Conservation (phyloP, 2,113 vertebrate species). For the Hydrochoerus hydrochaeris region DNA sequence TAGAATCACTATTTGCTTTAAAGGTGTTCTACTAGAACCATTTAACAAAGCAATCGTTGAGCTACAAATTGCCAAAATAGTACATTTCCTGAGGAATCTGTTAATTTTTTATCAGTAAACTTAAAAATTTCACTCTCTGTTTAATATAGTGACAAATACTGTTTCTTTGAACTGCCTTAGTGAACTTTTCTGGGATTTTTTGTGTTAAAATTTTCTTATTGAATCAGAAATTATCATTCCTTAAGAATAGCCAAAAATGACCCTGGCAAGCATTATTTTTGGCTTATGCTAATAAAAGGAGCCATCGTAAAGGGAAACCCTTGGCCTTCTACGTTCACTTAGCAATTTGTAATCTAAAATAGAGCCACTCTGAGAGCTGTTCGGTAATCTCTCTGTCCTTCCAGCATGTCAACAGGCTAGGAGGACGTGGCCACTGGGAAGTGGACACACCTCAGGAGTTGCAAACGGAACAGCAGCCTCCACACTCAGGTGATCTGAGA, state of each 20-base stretch:
- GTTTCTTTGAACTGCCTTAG: conserved; percentile 21
- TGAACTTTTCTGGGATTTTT: background rate
- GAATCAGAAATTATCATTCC: conserved; percentile 32
- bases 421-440: conserved; percentile 8
- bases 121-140: background rate
- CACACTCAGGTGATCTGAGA: conserved; percentile 42
- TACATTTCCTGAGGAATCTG: background rate
- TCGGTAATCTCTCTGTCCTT: conserved; percentile 38
- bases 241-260: conserved; percentile 26
- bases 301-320: conserved; percentile 6
- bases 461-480: conserved; percentile 57
- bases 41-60: conserved; percentile 1
- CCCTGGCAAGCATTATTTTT: background rate
- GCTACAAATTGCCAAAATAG: background rate
- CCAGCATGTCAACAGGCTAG: background rate
- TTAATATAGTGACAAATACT: background rate
- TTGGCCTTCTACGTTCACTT: conserved; percentile 30
- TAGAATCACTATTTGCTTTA: background rate
- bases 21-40: background rate
- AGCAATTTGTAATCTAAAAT: conserved; percentile 32
- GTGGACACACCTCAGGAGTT: conserved; percentile 27
- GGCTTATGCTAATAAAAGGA: background rate
- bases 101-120: conserved; percentile 49
- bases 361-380: conserved; percentile 41
- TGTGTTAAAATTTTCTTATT: background rate